Evolutionary conservation across 2,888 invertebrate species (phyloP).

Genomic region (Perithous albicinctus): DNA sequence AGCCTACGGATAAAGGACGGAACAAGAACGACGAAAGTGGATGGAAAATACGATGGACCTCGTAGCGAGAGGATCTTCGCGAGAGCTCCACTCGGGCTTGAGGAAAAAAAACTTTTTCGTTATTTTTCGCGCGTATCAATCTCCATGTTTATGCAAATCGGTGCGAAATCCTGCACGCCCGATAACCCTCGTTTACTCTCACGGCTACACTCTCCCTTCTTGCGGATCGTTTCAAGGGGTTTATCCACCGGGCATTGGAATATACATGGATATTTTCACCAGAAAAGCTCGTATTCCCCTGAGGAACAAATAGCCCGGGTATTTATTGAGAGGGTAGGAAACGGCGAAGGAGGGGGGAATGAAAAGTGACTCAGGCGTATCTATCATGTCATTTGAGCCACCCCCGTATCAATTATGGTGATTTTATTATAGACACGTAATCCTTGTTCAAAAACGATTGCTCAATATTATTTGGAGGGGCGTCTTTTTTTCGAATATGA

Average conservation of each 20-base stretch:
- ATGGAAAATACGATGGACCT: constrained; percentile 61
- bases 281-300: constrained; percentile 15
- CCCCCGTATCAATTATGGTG: constrained; percentile 33
- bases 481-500: neutral
- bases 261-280: constrained; percentile 25
- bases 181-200: constrained; percentile 59
- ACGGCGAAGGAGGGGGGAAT: neutral
- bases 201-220: constrained; percentile 23
- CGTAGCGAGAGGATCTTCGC: neutral
- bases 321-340: constrained; percentile 30
- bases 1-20: constrained; percentile 17
- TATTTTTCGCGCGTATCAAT: constrained; percentile 63
- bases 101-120: constrained; percentile 56
- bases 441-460: neutral
- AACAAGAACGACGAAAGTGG: constrained; percentile 59
- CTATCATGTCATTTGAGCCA: neutral
- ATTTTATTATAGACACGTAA: constrained; percentile 33
- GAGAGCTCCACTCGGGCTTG: neutral
- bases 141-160: constrained; percentile 66
- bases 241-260: constrained; percentile 32
- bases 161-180: constrained; percentile 52
- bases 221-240: constrained; percentile 45
- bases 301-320: constrained; percentile 34
- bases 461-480: neutral
- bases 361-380: constrained; percentile 3